These are phyloP conservation scores for honey bee (Apis mellifera) DNA, from an alignment of 1,140 invertebrate species.

Conservation along the genomic window DNA sequence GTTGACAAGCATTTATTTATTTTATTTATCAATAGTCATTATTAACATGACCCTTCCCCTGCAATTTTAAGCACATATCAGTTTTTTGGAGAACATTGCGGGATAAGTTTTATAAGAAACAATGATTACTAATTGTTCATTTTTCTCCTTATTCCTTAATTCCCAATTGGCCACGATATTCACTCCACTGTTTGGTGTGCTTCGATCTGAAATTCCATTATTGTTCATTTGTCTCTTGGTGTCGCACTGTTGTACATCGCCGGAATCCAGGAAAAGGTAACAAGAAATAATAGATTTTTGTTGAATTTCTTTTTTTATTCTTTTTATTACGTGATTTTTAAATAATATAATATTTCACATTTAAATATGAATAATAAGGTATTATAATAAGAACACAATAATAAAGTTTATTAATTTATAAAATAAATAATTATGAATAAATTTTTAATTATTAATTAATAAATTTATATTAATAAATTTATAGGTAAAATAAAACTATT, in stretches of 20 bases:
- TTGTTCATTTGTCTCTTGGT: conserved; percentile 69
- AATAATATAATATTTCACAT: neutral
- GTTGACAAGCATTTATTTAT: conserved; percentile 34
- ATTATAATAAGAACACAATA: neutral
- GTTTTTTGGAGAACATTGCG: conserved; percentile 35
- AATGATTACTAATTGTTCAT: conserved; percentile 68
- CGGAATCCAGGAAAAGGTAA: conserved; percentile 76
- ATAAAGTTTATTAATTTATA: neutral
- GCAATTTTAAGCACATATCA: conserved; percentile 24
- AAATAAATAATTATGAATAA: conserved; percentile 1
- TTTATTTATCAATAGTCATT: neutral
- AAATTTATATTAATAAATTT: neutral
- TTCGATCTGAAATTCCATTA: conserved; percentile 72
- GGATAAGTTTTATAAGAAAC: conserved; percentile 28
- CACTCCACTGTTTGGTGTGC: conserved; percentile 64
- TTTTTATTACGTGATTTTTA: neutral
- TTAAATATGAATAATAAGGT: neutral
- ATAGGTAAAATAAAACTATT: conserved; percentile 3
- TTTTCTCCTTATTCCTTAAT: conserved; percentile 65
- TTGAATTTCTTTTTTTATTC: conserved; percentile 5
- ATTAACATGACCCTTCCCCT: conserved; percentile 2
- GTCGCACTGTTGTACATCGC: conserved; percentile 57
- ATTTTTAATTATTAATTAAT: conserved; percentile 9
- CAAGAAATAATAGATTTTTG: conserved; percentile 31
- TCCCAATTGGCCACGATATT: conserved; percentile 67